phyloP scores from a whole-genome alignment of 2,113 vertebrate genomes.

The Burhinus bistriatus region DNA sequence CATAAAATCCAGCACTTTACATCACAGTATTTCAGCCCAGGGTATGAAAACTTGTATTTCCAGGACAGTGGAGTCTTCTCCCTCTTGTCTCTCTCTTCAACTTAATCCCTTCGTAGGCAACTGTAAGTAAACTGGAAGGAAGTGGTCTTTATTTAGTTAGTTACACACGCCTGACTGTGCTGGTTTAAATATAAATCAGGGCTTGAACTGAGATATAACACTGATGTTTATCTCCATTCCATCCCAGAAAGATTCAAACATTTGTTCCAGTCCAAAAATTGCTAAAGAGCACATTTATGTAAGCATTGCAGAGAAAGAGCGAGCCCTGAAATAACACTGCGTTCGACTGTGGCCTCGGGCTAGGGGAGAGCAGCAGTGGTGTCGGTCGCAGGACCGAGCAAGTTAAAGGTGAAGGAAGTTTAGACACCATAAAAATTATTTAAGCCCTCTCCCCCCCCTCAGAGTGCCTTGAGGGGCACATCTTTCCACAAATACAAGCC shows the following conservation, averaged over 20 bases:
- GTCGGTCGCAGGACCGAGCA: neutral
- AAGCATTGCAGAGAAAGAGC: neutral
- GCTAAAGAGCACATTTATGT: neutral
- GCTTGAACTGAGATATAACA: neutral
- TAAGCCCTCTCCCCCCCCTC: neutral
- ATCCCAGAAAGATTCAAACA: conserved; percentile 5
- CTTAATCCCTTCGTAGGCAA: neutral
- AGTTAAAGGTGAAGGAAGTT: neutral
- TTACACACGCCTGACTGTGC: neutral
- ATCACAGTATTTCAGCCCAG: neutral
- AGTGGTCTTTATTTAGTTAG: neutral
- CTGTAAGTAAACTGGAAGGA: neutral
- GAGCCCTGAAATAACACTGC: neutral
- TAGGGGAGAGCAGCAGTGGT: neutral
- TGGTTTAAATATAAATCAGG: neutral
- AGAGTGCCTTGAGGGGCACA: rapidly evolving
- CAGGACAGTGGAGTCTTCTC: rapidly evolving
- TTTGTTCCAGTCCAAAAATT: conserved; percentile 6
- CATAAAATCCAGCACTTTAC: neutral
- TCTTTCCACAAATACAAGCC: neutral
- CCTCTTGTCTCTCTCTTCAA: neutral
- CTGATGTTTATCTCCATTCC: neutral
- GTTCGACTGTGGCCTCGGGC: rapidly evolving
- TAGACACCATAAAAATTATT: rapidly evolving
- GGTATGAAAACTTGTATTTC: neutral